Percentiles rank a stretch among this genome's conserved stretches.
These are phyloP conservation scores for Tribolium freemani DNA, from an alignment of 2,888 invertebrate genomes.

Conservation along the genomic window DNA sequence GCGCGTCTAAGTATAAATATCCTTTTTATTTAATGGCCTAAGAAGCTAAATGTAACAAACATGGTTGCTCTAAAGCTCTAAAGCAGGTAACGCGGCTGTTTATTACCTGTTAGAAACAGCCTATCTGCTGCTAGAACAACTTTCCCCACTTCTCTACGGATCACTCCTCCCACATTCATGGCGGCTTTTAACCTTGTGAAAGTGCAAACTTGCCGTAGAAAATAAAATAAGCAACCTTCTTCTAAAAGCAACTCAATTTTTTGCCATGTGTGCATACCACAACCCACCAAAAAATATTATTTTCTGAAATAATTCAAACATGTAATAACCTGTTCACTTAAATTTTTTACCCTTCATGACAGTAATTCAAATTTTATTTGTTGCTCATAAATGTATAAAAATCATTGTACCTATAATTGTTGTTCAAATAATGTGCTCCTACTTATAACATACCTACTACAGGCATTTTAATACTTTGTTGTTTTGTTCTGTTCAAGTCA, in stretches of 20 bases:
- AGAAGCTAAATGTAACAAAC: not conserved
- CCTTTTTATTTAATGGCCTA: not conserved
- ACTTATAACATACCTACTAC: too few relatives aligned
- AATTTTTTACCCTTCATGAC: too few relatives aligned
- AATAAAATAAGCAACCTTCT: not conserved
- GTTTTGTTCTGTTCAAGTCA: too few relatives aligned
- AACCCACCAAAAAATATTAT: too few relatives aligned
- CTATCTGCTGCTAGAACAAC: slow-evolving; percentile 12
- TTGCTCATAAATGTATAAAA: too few relatives aligned
- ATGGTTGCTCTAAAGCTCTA: not conserved
- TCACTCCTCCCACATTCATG: slow-evolving; percentile 36
- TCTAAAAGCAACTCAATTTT: not conserved
- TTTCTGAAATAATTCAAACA: too few relatives aligned
- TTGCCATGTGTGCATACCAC: not conserved
- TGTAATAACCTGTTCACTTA: too few relatives aligned
- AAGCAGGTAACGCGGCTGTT: slow-evolving; percentile 4
- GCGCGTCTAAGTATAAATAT: not conserved
- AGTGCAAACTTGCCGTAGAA: not conserved
- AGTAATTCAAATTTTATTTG: too few relatives aligned
- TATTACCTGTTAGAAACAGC: slow-evolving; percentile 11
- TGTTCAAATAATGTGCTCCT: too few relatives aligned
- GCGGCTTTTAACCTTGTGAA: slow-evolving; percentile 20
- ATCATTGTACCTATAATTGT: too few relatives aligned
- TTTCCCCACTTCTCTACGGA: slow-evolving; percentile 20
- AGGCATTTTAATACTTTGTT: too few relatives aligned